phyloP scores from a whole-genome alignment of 1,140 invertebrate species.

The Batillaria attramentaria region DNA sequence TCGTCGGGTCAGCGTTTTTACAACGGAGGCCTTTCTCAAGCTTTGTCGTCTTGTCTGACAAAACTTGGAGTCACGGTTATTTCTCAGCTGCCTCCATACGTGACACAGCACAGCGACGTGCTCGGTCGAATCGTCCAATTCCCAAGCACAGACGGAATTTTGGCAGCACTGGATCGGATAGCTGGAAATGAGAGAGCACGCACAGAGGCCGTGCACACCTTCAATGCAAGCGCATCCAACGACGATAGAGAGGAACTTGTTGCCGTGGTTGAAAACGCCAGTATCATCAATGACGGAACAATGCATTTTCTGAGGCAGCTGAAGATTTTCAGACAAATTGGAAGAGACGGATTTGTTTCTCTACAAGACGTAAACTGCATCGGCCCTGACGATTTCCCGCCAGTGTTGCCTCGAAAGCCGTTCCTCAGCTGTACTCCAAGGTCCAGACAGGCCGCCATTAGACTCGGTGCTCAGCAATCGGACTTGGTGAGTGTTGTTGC shows the following conservation, averaged over 20 bases:
- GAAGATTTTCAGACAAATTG: background rate
- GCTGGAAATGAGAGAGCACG: too few relatives aligned
- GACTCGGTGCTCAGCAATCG: slow-evolving; percentile 10
- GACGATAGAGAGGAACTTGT: background rate
- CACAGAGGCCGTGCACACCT: background rate
- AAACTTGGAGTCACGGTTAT: slow-evolving; percentile 29
- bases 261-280: background rate
- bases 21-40: background rate
- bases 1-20: too few relatives aligned
- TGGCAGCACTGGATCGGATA: slow-evolving; percentile 7
- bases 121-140: slow-evolving; percentile 27
- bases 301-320: slow-evolving; percentile 10
- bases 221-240: background rate
- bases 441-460: slow-evolving; percentile 8
- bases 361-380: background rate
- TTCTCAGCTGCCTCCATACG: slow-evolving; percentile 5
- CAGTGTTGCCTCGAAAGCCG: background rate
- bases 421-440: background rate
- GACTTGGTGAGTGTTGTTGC: background rate
- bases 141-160: slow-evolving; percentile 11
- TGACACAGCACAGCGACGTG: background rate
- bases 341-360: background rate
- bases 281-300: too few relatives aligned
- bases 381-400: slow-evolving; percentile 15
- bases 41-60: background rate